Conservation (phyloP, 2,888 invertebrate species). For the Diplolepis rosae region DNA sequence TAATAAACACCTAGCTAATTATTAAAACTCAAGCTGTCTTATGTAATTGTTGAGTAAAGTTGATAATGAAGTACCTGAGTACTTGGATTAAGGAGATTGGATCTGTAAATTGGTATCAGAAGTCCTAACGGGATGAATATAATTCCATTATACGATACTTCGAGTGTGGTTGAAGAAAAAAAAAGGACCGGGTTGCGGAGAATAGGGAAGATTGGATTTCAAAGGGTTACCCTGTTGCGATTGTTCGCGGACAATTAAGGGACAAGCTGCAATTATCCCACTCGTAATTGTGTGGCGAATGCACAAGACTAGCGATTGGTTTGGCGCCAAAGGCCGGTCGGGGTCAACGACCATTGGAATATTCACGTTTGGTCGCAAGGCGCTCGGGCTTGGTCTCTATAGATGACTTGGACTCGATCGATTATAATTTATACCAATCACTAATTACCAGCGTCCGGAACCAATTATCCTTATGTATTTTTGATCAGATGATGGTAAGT, state of each 20-base stretch:
- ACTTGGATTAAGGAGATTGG: too few relatives aligned
- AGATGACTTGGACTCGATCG: constrained; percentile 39
- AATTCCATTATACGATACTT: not conserved
- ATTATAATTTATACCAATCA: constrained; percentile 33
- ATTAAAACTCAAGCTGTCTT: too few relatives aligned
- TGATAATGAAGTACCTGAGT: too few relatives aligned
- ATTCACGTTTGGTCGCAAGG: constrained; percentile 67
- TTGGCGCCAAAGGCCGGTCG: constrained; percentile 67
- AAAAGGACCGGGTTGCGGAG: not conserved
- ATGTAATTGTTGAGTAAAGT: too few relatives aligned
- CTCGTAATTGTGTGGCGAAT: constrained; percentile 36
- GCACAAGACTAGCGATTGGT: constrained; percentile 49
- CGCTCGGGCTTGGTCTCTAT: constrained; percentile 56
- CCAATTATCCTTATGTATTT: constrained; percentile 29
- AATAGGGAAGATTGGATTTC: constrained; percentile 31
- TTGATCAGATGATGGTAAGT: not conserved
- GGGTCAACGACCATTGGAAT: constrained; percentile 71
- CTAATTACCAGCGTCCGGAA: constrained; percentile 34
- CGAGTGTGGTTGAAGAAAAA: not conserved
- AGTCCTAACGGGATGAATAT: too few relatives aligned
- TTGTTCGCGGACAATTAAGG: constrained; percentile 38
- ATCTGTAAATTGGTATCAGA: too few relatives aligned
- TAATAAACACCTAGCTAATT: too few relatives aligned
- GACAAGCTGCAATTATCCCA: constrained; percentile 39
- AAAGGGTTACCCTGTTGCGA: constrained; percentile 27